A percentile compares a stretch with the other conserved stretches of the same genome.
Conservation (phyloP, 2,888 invertebrate species). For the Sinotaia quadrata region DNA sequence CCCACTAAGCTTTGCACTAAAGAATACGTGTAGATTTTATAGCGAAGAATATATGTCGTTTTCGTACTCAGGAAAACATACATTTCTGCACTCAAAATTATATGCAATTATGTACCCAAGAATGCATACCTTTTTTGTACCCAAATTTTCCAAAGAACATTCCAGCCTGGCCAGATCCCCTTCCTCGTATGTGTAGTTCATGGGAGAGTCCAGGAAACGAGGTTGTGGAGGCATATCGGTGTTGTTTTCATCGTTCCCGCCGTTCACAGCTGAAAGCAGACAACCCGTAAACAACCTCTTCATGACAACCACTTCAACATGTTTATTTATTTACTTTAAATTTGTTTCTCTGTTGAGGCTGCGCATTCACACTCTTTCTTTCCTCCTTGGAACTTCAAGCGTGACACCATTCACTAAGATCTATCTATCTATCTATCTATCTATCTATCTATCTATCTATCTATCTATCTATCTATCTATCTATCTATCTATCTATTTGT, state of each 20-base stretch:
- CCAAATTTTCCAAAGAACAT: slow-evolving; percentile 63
- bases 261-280: neutral
- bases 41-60: no score
- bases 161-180: slow-evolving; percentile 63
- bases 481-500: neutral
- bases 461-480: neutral
- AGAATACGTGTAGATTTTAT: no score
- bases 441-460: neutral
- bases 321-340: neutral
- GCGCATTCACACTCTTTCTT: neutral
- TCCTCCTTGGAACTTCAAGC: neutral
- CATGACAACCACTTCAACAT: neutral
- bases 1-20: no score
- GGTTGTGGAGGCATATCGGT: slow-evolving; percentile 42
- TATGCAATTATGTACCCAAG: no score
- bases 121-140: slow-evolving; percentile 60
- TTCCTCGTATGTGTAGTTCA: slow-evolving; percentile 60
- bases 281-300: no score
- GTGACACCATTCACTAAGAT: neutral
- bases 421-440: neutral
- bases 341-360: neutral
- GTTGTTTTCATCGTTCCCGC: neutral
- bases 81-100: no score
- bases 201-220: slow-evolving; percentile 51
- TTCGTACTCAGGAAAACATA: no score